Conservation (phyloP, 2,888 invertebrate species). For the Ypsolopha sequella region DNA sequence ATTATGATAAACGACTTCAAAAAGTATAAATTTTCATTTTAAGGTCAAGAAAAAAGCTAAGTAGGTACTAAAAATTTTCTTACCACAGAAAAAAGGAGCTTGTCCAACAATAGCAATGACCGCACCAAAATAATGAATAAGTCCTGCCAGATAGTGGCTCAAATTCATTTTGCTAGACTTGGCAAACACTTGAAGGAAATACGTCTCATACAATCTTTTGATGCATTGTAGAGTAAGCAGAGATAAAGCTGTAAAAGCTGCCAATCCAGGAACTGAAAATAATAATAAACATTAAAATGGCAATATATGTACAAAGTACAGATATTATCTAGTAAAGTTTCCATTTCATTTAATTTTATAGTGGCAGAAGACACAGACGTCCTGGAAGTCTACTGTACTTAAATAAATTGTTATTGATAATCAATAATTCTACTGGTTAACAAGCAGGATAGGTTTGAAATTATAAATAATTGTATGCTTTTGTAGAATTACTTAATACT, state of each 20-base stretch:
- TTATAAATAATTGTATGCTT: background rate
- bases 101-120: slow-evolving; percentile 76
- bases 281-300: slow-evolving; percentile 7
- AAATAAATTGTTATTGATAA: no score
- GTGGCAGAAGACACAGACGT: no score
- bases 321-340: no score
- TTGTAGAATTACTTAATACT: background rate
- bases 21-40: no score
- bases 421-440: no score
- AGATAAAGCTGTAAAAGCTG: slow-evolving; percentile 70
- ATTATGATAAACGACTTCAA: no score
- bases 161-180: slow-evolving; percentile 82
- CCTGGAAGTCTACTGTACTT: no score
- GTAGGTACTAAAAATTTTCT: slow-evolving; percentile 15
- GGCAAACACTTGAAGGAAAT: slow-evolving; percentile 85
- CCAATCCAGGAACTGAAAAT: slow-evolving; percentile 69
- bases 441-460: no score
- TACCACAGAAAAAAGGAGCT: slow-evolving; percentile 76
- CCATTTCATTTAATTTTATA: no score
- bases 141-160: slow-evolving; percentile 81
- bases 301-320: no score
- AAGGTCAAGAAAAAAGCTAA: background rate
- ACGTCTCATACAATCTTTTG: slow-evolving; percentile 85
- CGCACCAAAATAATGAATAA: slow-evolving; percentile 81
- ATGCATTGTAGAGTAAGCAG: slow-evolving; percentile 78